Evolutionary conservation across 2,888 invertebrate genomes (phyloP).

Genomic region (Cantharis rustica): DNA sequence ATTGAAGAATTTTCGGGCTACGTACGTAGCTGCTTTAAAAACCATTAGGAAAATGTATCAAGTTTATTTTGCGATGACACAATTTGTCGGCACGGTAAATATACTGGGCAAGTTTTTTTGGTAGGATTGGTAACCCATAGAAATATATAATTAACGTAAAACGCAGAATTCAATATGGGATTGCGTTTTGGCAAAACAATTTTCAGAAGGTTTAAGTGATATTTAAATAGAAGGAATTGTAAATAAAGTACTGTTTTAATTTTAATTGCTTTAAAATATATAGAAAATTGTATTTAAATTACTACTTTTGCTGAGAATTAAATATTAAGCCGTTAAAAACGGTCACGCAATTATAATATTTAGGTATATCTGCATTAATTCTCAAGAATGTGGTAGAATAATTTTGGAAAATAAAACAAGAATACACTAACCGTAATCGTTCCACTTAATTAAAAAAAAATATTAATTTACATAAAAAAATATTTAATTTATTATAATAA

Average conservation of each 20-base stretch:
- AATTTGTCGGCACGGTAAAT: background rate
- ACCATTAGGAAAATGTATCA: background rate
- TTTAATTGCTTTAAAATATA: background rate
- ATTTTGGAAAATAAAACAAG: background rate
- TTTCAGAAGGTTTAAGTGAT: background rate
- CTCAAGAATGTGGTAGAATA: background rate
- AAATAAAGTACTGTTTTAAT: background rate
- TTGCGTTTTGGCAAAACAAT: background rate
- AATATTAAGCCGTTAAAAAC: background rate
- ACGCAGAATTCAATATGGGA: background rate
- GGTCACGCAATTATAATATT: background rate
- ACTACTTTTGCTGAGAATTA: background rate
- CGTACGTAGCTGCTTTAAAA: too few relatives aligned
- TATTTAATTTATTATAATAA: background rate
- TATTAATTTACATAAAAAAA: background rate
- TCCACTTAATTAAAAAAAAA: background rate
- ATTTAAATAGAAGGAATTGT: background rate
- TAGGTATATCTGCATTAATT: background rate
- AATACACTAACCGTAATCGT: background rate
- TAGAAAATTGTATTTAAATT: background rate
- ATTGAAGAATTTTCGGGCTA: too few relatives aligned
- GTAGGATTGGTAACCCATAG: background rate
- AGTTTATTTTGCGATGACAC: background rate
- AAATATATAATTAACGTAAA: background rate
- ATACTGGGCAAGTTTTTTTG: background rate